Conservation (phyloP, 2,888 invertebrate species). For the Tiphia femorata region DNA sequence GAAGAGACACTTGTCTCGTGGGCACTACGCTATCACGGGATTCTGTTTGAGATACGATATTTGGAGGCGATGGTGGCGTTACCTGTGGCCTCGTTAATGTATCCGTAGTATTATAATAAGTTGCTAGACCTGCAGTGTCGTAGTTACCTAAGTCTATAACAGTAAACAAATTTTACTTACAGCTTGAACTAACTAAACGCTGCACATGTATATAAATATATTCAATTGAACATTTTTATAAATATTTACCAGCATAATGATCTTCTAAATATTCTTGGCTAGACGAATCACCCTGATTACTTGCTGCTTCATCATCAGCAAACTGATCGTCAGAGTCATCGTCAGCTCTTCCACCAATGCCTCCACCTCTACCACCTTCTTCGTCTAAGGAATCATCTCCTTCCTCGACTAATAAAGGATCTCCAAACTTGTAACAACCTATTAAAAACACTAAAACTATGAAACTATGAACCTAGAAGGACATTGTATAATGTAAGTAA, state of each 20-base stretch:
- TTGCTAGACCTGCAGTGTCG: slow-evolving; percentile 65
- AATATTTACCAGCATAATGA: slow-evolving; percentile 62
- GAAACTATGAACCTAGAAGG: not conserved
- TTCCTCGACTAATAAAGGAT: slow-evolving; percentile 73
- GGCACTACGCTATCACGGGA: slow-evolving; percentile 51
- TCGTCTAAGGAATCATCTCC: slow-evolving; percentile 83
- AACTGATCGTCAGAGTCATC: slow-evolving; percentile 73
- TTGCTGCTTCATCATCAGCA: slow-evolving; percentile 73
- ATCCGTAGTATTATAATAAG: slow-evolving; percentile 66
- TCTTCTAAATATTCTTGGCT: slow-evolving; percentile 72
- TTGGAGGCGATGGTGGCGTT: slow-evolving; percentile 58
- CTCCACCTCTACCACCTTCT: slow-evolving; percentile 72
- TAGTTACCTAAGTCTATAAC: slow-evolving; percentile 69
- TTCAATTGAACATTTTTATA: not conserved
- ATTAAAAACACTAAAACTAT: not conserved
- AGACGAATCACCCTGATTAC: slow-evolving; percentile 71
- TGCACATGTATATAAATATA: not conserved
- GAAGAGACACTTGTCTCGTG: slow-evolving; percentile 54
- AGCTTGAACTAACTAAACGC: not conserved
- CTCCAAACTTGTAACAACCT: slow-evolving; percentile 80
- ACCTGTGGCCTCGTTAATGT: slow-evolving; percentile 63
- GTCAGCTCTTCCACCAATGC: slow-evolving; percentile 61
- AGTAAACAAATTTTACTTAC: not conserved
- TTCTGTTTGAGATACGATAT: slow-evolving; percentile 53
- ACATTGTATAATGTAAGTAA: not conserved